Evolutionary conservation across 2,888 invertebrate genomes (phyloP), one percentile per base, ranked within the genome.

Genomic region (Trachelus stipa): DNA sequence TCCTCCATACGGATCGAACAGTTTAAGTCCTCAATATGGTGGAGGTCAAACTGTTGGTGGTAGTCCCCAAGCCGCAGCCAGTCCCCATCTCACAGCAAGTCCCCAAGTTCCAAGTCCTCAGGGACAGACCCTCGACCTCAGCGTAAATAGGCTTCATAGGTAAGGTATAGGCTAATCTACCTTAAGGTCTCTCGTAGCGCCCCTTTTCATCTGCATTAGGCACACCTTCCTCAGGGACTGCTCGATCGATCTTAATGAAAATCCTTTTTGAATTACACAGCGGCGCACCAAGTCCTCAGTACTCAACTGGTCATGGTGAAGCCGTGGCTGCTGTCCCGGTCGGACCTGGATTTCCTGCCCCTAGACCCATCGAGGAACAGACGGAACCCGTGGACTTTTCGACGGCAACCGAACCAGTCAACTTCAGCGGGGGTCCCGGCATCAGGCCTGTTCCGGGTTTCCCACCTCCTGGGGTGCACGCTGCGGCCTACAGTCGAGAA

Each of bases 81-180:
- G 96, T 92, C 97, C 97, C 83, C 95, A 95, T 90, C 94, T 95
- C 86, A 95, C 96, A 85, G 95, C 96, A 89, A 97, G 97, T 93
- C 97, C 97, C 84, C 96, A 97, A 93, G 97, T 97, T 92, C 97
- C 97, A 89, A 97, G 97, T 93, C 97, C 97, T 82, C 97, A 97
- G 93, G 97, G 97, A 87, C 97, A 97, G 92, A 97, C 97, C 87
- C 94, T 97, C 92, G 97, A 97, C 93, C 95, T 97, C 91, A 97
- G 97, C 92, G 97, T 97, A 87, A 96, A 96, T 92, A 94, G 96
- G 92, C 94, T 97, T 92, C 96, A 96, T 94, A 96, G 97, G 96
- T 97, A 93, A 89, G 84, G 56, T 23, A 56, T 56, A 73, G 15
- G 73, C n/a, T 31, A 74, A 31, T 11, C 73, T 56, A 23, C 56